A percentile compares a stretch with the other conserved stretches of the same genome.
Evolutionary conservation across 2,888 invertebrate species (phyloP).

Genomic region (Nymphalis c-album): DNA sequence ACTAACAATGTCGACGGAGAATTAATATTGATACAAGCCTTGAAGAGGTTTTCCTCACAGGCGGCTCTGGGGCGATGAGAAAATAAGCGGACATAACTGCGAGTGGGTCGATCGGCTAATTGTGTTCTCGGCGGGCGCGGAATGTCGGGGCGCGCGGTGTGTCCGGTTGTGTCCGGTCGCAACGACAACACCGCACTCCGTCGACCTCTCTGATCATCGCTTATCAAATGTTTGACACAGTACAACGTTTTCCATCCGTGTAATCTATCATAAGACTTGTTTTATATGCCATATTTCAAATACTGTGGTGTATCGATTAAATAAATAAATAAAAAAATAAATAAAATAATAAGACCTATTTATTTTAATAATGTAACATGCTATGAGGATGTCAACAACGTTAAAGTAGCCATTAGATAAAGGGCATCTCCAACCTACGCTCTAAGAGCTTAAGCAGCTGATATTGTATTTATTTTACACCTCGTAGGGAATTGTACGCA

Average conservation of each 20-base stretch:
- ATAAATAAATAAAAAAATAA: too few relatives aligned
- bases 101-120: slow-evolving; percentile 13
- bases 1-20: background rate
- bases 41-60: slow-evolving; percentile 12
- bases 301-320: too few relatives aligned
- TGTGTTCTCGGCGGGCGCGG: slow-evolving; percentile 13
- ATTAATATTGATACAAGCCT: background rate
- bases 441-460: background rate
- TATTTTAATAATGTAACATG: too few relatives aligned
- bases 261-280: too few relatives aligned
- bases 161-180: background rate
- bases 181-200: background rate
- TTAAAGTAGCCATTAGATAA: background rate
- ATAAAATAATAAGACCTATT: too few relatives aligned
- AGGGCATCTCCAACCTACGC: background rate
- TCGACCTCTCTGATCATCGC: background rate
- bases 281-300: too few relatives aligned
- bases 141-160: slow-evolving; percentile 17
- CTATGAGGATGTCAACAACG: background rate
- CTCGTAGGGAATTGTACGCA: too few relatives aligned
- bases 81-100: slow-evolving; percentile 3
- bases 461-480: too few relatives aligned
- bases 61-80: slow-evolving; percentile 8
- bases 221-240: too few relatives aligned
- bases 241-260: too few relatives aligned